Conservation (phyloP, 2,113 vertebrate species). For the Nibea albiflora region DNA sequence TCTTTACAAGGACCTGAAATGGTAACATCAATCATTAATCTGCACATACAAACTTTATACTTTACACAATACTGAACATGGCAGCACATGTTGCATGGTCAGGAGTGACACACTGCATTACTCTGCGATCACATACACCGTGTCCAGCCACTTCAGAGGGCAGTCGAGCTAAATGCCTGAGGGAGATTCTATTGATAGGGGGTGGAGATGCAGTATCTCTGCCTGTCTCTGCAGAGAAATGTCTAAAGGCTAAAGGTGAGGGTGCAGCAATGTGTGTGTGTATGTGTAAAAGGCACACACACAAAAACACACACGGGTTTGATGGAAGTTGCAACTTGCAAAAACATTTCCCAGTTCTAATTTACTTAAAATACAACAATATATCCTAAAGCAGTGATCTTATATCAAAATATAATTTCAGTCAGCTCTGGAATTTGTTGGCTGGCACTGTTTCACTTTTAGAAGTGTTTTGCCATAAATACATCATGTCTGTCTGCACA, state of each 20-base stretch:
- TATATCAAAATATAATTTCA: too few relatives aligned
- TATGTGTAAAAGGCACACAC: not conserved
- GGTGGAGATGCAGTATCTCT: conserved; percentile 26
- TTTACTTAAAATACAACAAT: too few relatives aligned
- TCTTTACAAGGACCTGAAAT: not conserved
- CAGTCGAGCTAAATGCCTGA: conserved; percentile 14
- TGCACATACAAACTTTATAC: not conserved
- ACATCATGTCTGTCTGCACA: too few relatives aligned
- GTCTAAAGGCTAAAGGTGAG: conserved; percentile 24
- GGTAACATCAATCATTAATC: not conserved
- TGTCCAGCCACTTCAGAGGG: conserved; percentile 2
- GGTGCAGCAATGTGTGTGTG: not conserved
- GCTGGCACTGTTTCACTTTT: too few relatives aligned
- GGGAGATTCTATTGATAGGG: conserved; percentile 34
- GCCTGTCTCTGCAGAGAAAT: conserved; percentile 20
- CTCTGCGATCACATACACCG: conserved; percentile 13
- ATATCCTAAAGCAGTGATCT: too few relatives aligned
- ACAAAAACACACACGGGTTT: not conserved
- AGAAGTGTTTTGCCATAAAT: too few relatives aligned
- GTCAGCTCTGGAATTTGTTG: too few relatives aligned
- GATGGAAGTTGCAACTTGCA: too few relatives aligned
- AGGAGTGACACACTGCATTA: not conserved
- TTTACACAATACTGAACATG: not conserved
- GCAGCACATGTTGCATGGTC: conserved; percentile 5
- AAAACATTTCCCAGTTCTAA: too few relatives aligned